Percentiles rank a stretch among this genome's conserved stretches.
Evolutionary conservation across 2,113 vertebrate genomes (phyloP).

Genomic region (Telmatochromis brichardi): DNA sequence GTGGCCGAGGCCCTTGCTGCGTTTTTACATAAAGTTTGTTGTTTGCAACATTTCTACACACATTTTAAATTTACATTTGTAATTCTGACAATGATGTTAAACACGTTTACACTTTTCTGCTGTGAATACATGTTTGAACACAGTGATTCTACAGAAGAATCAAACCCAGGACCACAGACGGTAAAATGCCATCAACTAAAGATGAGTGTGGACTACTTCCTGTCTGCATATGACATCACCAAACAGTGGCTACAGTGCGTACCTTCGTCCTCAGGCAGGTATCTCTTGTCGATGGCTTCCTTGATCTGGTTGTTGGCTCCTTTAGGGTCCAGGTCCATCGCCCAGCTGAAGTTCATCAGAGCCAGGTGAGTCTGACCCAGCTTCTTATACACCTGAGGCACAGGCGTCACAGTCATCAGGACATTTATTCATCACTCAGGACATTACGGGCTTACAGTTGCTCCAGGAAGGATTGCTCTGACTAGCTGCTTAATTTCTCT

Average conservation of each 20-base stretch:
- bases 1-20: background rate
- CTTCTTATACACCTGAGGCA: slow-evolving; percentile 92
- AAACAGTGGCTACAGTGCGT: background rate
- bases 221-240: background rate
- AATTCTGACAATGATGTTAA: background rate
- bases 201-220: background rate
- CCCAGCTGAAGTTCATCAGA: slow-evolving; percentile 99
- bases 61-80: background rate
- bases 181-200: background rate
- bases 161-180: background rate
- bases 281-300: slow-evolving; percentile 97
- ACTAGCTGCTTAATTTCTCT: background rate
- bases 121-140: background rate
- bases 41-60: background rate
- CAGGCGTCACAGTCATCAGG: background rate
- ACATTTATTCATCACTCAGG: background rate
- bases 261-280: slow-evolving; percentile 89
- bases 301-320: slow-evolving; percentile 99
- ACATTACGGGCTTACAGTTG: background rate
- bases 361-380: slow-evolving; percentile 96
- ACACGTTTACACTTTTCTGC: background rate
- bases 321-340: slow-evolving; percentile 98
- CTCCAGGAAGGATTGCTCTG: background rate
- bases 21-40: background rate
- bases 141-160: background rate